These are phyloP conservation scores for Nothoprocta perdicaria DNA, from an alignment of 2,113 vertebrate species.

Conservation along the genomic window DNA sequence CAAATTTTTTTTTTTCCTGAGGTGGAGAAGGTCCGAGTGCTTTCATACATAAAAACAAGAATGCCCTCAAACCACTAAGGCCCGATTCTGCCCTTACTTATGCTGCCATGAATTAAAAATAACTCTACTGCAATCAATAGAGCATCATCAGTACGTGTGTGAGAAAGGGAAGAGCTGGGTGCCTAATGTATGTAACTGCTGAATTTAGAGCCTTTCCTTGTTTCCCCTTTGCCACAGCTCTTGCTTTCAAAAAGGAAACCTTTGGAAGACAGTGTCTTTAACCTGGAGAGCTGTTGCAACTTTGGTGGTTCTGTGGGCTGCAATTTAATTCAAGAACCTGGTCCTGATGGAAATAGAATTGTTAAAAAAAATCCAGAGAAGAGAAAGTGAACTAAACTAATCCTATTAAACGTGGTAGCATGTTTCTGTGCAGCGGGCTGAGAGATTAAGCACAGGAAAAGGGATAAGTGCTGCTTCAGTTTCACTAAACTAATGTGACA, in stretches of 20 bases:
- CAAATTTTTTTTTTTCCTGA: not conserved
- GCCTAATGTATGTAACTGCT: not conserved
- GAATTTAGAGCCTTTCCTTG: not conserved
- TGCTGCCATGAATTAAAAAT: not conserved
- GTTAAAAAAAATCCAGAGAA: constrained; percentile 70
- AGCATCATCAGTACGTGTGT: not conserved
- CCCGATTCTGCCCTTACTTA: not conserved
- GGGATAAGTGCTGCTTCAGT: constrained; percentile 83
- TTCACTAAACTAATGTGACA: constrained; percentile 90
- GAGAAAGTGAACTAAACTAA: constrained; percentile 82
- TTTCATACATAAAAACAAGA: not conserved
- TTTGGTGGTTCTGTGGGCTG: constrained; percentile 15
- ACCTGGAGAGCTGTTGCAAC: not conserved
- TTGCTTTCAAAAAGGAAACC: not conserved
- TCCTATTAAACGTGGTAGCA: constrained; percentile 83
- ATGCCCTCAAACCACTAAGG: not conserved
- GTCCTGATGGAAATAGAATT: constrained; percentile 73
- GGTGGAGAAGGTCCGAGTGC: not conserved
- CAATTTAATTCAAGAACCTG: constrained; percentile 48
- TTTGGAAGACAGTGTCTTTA: constrained; percentile 6
- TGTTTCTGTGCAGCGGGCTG: constrained; percentile 79
- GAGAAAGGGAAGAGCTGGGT: not conserved
- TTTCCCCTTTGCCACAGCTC: not conserved
- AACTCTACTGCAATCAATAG: not conserved
- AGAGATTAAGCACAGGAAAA: constrained; percentile 85